Evolutionary conservation across 1,140 invertebrate genomes (phyloP).

Genomic region (Diachasmimorpha longicaudata): DNA sequence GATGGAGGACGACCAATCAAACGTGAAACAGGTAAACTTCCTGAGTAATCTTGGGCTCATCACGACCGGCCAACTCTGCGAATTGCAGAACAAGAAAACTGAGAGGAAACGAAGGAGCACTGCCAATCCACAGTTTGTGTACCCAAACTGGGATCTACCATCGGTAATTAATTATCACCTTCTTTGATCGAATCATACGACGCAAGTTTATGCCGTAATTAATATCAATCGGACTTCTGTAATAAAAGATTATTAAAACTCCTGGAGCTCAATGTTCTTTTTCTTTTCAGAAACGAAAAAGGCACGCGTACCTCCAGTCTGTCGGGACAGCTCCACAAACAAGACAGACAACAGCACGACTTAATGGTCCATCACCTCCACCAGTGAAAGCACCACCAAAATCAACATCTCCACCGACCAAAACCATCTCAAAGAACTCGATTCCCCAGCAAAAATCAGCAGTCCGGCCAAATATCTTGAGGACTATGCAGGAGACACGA

Average conservation of each 20-base stretch:
- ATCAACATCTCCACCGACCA: constrained; percentile 35
- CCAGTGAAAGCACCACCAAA: constrained; percentile 31
- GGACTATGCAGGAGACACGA: constrained; percentile 44
- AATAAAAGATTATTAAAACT: neutral
- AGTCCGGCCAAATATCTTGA: constrained; percentile 43
- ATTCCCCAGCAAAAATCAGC: constrained; percentile 41
- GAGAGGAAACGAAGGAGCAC: constrained; percentile 65
- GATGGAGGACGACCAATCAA: constrained; percentile 25
- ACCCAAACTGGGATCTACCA: constrained; percentile 55
- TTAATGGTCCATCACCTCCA: constrained; percentile 54
- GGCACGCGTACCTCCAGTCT: constrained; percentile 56
- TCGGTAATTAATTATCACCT: constrained; percentile 39
- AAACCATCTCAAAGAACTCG: constrained; percentile 40
- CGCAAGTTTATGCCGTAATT: too few species aligned
- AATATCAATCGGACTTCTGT: neutral
- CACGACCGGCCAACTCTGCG: constrained; percentile 54
- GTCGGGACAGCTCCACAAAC: constrained; percentile 61
- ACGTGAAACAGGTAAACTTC: constrained; percentile 44
- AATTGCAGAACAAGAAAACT: constrained; percentile 62
- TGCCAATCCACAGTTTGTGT: constrained; percentile 65
- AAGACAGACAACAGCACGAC: constrained; percentile 56
- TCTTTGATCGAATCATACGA: neutral
- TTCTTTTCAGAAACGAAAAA: constrained; percentile 56
- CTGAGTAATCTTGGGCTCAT: constrained; percentile 56
- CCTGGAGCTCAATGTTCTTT: too few species aligned